phyloP scores from a whole-genome alignment of 2,888 invertebrate species.

The Eristalis pertinax region DNA sequence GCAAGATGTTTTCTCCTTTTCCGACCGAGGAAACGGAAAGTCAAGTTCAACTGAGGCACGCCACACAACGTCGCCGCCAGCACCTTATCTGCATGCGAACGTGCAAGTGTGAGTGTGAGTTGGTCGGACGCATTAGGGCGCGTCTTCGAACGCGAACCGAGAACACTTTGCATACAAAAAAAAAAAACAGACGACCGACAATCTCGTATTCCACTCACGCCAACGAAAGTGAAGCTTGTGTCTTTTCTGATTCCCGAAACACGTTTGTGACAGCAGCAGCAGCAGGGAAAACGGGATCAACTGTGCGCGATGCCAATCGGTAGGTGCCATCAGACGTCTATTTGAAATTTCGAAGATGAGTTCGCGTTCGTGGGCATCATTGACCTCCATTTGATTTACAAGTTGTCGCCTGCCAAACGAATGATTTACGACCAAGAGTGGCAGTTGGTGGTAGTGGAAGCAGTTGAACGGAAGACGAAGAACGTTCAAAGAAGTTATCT shows the following conservation, averaged over 20 bases:
- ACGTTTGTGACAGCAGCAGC: conserved; percentile 24
- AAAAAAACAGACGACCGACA: conserved; percentile 26
- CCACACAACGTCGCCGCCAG: conserved; percentile 11
- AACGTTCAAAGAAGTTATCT: conserved; percentile 16
- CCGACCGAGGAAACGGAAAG: conserved; percentile 54
- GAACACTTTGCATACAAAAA: conserved; percentile 44
- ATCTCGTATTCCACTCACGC: conserved; percentile 59
- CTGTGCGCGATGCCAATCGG: conserved; percentile 25
- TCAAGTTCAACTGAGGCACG: conserved; percentile 36
- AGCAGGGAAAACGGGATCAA: conserved; percentile 52
- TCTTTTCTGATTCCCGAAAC: conserved; percentile 56
- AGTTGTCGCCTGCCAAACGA: not conserved
- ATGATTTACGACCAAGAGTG: not conserved
- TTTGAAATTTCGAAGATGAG: conserved; percentile 22
- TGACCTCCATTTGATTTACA: conserved; percentile 45
- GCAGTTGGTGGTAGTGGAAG: not conserved
- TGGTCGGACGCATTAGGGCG: conserved; percentile 49
- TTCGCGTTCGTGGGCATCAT: conserved; percentile 16
- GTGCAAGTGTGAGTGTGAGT: not conserved
- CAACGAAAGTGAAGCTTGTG: conserved; percentile 66
- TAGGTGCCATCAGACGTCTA: conserved; percentile 11
- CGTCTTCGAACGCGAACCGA: conserved; percentile 34
- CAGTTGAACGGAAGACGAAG: not conserved
- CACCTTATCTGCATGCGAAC: conserved; percentile 8
- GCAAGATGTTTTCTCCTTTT: conserved; percentile 57